Conservation (phyloP, 2,113 vertebrate genomes). For the Meles meles region DNA sequence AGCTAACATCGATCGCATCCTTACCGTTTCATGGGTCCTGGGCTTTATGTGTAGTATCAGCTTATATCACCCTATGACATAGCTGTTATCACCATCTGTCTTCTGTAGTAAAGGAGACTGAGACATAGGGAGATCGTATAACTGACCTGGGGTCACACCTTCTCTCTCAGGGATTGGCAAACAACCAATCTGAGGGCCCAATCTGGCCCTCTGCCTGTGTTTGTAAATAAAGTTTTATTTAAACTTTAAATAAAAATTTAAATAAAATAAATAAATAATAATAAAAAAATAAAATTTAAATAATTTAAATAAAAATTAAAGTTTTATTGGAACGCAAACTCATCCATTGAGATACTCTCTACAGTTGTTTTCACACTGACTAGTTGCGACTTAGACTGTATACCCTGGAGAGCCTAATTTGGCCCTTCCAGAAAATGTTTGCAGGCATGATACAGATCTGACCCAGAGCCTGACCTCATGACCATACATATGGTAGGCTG, state of each 20-base stretch:
- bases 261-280: no score
- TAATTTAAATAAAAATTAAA: no score
- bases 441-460: not conserved
- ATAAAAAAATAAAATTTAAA: no score
- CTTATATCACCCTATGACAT: not conserved
- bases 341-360: not conserved
- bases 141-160: not conserved
- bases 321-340: not conserved
- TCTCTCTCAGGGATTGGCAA: not conserved
- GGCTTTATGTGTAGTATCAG: not conserved
- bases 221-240: constrained; percentile 43
- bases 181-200: not conserved
- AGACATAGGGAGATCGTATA: not conserved
- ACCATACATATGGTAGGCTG: fast-evolving
- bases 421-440: not conserved
- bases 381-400: not conserved
- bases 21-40: not conserved
- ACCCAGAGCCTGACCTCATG: not conserved
- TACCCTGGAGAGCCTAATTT: not conserved
- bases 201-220: not conserved
- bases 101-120: not conserved
- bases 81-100: not conserved
- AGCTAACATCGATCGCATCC: no score
- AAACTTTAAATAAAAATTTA: no score
- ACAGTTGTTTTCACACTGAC: not conserved